These are phyloP conservation scores for Acromyrmex charruanus DNA, from an alignment of 1,140 invertebrate genomes.

Conservation along the genomic window DNA sequence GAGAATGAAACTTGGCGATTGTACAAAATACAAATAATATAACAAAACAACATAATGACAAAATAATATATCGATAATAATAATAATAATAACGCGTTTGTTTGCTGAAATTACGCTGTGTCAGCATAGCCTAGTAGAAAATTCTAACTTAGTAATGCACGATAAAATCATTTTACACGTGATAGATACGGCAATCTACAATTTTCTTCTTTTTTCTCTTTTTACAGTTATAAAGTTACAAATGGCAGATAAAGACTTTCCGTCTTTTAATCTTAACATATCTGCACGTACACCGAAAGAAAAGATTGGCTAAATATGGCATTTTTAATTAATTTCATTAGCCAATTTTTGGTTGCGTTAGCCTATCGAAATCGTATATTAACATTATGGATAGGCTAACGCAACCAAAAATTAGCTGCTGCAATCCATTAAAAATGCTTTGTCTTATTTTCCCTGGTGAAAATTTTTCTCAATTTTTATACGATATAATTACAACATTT, in stretches of 20 bases:
- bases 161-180: conserved; percentile 60
- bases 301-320: too few relatives aligned
- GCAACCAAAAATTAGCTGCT: too few relatives aligned
- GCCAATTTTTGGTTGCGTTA: too few relatives aligned
- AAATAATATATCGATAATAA: conserved; percentile 44
- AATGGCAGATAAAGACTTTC: conserved; percentile 1
- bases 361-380: too few relatives aligned
- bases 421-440: too few relatives aligned
- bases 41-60: neutral
- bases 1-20: neutral
- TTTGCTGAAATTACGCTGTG: conserved; percentile 34
- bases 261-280: neutral
- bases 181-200: conserved; percentile 66
- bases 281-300: neutral
- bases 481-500: too few relatives aligned
- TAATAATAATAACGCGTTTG: neutral
- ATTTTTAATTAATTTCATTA: too few relatives aligned
- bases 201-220: conserved; percentile 29
- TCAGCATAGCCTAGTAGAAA: conserved; percentile 31
- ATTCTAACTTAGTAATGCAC: conserved; percentile 37
- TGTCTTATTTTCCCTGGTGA: too few relatives aligned
- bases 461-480: too few relatives aligned
- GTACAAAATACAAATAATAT: neutral
- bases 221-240: neutral
- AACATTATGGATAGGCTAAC: too few relatives aligned